Evolutionary conservation across 2,888 invertebrate genomes (phyloP).

Genomic region (Linnaemya tessellans): DNA sequence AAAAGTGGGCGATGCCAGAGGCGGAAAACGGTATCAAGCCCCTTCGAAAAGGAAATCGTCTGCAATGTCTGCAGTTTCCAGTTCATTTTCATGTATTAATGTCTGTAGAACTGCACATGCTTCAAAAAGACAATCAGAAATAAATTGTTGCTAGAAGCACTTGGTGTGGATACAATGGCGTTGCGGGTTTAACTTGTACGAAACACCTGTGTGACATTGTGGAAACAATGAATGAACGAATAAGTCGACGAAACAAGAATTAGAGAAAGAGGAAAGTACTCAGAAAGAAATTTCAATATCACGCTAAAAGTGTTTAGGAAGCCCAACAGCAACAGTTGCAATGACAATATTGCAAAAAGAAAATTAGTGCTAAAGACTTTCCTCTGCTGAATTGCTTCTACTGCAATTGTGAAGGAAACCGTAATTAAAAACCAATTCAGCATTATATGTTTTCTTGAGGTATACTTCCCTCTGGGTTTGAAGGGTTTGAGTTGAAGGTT

Average conservation of each 20-base stretch:
- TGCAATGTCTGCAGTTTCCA: not conserved
- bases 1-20: not conserved
- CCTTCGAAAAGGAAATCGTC: not conserved
- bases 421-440: not conserved
- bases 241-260: conserved; percentile 42
- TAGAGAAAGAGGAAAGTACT: conserved; percentile 14
- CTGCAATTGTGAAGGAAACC: not conserved
- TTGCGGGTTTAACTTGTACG: conserved; percentile 34
- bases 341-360: conserved; percentile 28
- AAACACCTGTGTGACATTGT: conserved; percentile 66
- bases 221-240: conserved; percentile 56
- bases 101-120: not conserved
- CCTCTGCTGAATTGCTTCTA: not conserved
- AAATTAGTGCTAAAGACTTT: not conserved
- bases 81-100: conserved; percentile 23
- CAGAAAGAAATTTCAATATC: conserved; percentile 54
- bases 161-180: conserved; percentile 1
- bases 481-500: conserved; percentile 21
- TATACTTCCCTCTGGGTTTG: not conserved
- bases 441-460: not conserved
- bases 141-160: conserved; percentile 51
- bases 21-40: not conserved
- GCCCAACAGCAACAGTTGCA: conserved; percentile 70
- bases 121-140: conserved; percentile 44
- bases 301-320: conserved; percentile 58